Percentiles rank a stretch among this genome's conserved stretches.
phyloP scores from a whole-genome alignment of 2,797 vertebrate species.

The Paratrypauchen microcephalus region DNA sequence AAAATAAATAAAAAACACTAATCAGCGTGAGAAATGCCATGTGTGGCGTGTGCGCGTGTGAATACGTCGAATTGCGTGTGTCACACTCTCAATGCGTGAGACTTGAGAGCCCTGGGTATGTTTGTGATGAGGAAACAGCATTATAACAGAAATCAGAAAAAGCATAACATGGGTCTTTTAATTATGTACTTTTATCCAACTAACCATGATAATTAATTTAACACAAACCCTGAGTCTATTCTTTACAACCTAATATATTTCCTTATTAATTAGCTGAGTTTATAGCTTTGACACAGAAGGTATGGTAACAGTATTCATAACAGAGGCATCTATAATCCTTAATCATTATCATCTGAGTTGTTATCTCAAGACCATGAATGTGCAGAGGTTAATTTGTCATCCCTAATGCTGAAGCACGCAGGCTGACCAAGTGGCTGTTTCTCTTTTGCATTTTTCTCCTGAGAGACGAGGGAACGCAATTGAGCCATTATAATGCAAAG shows the following conservation, averaged over 20 bases:
- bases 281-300: not conserved
- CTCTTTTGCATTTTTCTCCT: slow-evolving; percentile 31
- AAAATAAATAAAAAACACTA: no score
- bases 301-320: not conserved
- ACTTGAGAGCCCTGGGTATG: no score
- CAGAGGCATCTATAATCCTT: slow-evolving; percentile 13
- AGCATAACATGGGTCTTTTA: no score
- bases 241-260: not conserved
- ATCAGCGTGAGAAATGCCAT: no score
- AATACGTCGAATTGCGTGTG: no score
- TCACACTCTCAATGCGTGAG: no score
- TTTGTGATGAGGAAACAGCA: not conserved
- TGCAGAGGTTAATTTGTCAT: slow-evolving; percentile 43
- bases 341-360: slow-evolving; percentile 12
- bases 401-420: slow-evolving; percentile 37
- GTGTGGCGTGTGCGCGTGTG: no score
- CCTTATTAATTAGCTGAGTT: not conserved
- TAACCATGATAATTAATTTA: not conserved
- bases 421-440: slow-evolving; percentile 24
- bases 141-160: no score
- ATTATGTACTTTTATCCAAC: not conserved
- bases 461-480: slow-evolving; percentile 18
- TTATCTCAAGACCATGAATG: slow-evolving; percentile 24
- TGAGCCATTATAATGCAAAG: slow-evolving; percentile 23
- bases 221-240: not conserved